These are phyloP conservation scores for Stegodyphus dumicola DNA, from an alignment of 1,140 invertebrate species.

Conservation along the genomic window DNA sequence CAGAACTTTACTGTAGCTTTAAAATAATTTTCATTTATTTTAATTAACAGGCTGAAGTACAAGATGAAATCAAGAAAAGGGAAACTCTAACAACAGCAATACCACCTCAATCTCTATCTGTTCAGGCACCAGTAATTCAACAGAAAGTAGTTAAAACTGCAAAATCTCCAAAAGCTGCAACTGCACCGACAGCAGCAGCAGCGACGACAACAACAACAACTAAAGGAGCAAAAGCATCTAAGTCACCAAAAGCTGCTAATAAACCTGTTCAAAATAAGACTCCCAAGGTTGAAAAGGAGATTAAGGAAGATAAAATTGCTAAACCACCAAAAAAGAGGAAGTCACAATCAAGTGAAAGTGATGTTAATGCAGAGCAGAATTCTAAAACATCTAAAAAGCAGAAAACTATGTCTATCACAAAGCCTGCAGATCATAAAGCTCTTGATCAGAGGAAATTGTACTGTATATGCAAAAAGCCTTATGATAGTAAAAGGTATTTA, in stretches of 20 bases:
- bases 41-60: conserved; percentile 40
- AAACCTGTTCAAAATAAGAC: conserved; percentile 2
- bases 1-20: no score
- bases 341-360: conserved; percentile 53
- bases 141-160: conserved; percentile 19
- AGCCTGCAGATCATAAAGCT: conserved; percentile 39
- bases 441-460: conserved; percentile 79
- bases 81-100: conserved; percentile 32
- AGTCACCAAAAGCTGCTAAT: conserved; percentile 10
- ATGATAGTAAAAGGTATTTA: conserved; percentile 90
- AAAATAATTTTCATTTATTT: neutral
- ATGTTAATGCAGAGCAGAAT: conserved; percentile 18
- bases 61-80: conserved; percentile 55
- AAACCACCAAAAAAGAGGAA: conserved; percentile 61
- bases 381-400: conserved; percentile 32
- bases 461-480: conserved; percentile 93
- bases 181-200: neutral
- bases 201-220: neutral
- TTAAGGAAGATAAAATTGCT: conserved; percentile 33
- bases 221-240: neutral
- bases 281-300: conserved; percentile 21
- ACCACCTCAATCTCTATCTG: conserved; percentile 39
- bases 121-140: conserved; percentile 21
- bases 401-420: conserved; percentile 16
- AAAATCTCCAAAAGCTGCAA: neutral